phyloP scores from a whole-genome alignment of 30 jellyfish, hydroid and myxozoan genomes.

The Hydractinia symbiolongicarpus region DNA sequence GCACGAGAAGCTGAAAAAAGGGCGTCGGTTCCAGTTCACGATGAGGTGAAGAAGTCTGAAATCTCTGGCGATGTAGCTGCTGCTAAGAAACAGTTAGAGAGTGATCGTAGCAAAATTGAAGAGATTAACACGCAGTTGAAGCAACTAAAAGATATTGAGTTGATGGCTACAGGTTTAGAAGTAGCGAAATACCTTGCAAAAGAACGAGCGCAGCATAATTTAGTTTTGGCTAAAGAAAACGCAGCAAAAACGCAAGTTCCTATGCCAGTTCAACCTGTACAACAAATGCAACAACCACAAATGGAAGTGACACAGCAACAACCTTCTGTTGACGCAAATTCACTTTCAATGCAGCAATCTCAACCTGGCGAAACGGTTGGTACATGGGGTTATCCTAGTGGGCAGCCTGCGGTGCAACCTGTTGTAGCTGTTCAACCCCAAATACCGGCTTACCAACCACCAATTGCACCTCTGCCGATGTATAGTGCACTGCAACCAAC shows the following conservation, averaged over 20 bases:
- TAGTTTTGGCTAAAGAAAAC: constrained; percentile 49
- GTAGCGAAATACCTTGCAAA: constrained; percentile 84
- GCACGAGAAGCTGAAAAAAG: constrained; percentile 61
- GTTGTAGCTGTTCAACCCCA: background rate
- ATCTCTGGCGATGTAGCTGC: constrained; percentile 28
- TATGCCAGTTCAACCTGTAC: background rate
- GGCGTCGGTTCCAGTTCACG: constrained; percentile 37
- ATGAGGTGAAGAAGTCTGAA: constrained; percentile 35
- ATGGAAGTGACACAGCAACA: too few species aligned
- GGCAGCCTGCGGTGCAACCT: background rate
- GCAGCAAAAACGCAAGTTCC: background rate
- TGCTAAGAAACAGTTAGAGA: constrained; percentile 70
- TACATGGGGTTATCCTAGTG: background rate
- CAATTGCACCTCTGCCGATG: background rate
- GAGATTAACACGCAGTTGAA: constrained; percentile 60
- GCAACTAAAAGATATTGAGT: constrained; percentile 67
- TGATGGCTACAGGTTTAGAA: constrained; percentile 82
- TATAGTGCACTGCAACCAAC: background rate
- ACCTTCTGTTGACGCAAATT: too few species aligned
- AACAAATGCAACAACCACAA: too few species aligned
- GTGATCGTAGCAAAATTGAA: constrained; percentile 72
- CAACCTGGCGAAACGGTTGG: background rate
- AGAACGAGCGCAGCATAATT: constrained; percentile 60
- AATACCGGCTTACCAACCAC: background rate
- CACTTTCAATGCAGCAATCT: too few species aligned